phyloP scores from a whole-genome alignment of 2,888 invertebrate genomes.

The Neoitamus cyanurus region DNA sequence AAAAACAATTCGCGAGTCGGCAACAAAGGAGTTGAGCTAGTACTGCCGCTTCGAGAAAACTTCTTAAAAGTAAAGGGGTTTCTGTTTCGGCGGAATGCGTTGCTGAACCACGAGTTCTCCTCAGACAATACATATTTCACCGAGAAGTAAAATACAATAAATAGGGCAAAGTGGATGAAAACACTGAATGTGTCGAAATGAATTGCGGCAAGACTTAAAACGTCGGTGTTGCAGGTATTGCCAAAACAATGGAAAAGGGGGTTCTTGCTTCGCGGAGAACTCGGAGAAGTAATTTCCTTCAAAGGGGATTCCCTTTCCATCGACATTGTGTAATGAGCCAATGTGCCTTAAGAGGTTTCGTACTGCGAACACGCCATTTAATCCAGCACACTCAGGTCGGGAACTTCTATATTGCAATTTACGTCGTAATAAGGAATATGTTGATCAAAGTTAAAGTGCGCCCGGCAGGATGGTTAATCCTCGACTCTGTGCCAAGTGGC shows the following conservation, averaged over 20 bases:
- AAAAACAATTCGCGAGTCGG: not conserved
- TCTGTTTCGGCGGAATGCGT: not conserved
- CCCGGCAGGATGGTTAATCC: constrained; percentile 26
- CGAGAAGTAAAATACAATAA: not conserved
- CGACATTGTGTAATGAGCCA: constrained; percentile 18
- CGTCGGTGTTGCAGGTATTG: not conserved
- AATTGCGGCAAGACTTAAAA: not conserved
- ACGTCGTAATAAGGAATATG: constrained; percentile 10
- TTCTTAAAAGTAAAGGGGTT: not conserved
- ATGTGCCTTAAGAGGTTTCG: not conserved
- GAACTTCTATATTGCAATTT: not conserved
- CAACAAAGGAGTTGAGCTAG: not conserved
- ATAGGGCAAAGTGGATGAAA: not conserved
- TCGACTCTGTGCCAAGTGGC: not conserved
- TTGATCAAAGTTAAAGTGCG: constrained; percentile 28
- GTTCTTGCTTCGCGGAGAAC: not conserved
- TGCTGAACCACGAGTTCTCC: not conserved
- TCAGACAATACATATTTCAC: not conserved
- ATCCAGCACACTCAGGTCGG: not conserved
- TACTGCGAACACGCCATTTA: not conserved
- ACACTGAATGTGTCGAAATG: not conserved
- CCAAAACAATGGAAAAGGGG: not conserved
- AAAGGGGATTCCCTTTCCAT: constrained; percentile 7
- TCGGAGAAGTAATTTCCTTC: not conserved
- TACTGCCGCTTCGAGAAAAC: not conserved